Conservation (phyloP, 92 coral and sea anemone genomes). For the Nematostella vectensis region DNA sequence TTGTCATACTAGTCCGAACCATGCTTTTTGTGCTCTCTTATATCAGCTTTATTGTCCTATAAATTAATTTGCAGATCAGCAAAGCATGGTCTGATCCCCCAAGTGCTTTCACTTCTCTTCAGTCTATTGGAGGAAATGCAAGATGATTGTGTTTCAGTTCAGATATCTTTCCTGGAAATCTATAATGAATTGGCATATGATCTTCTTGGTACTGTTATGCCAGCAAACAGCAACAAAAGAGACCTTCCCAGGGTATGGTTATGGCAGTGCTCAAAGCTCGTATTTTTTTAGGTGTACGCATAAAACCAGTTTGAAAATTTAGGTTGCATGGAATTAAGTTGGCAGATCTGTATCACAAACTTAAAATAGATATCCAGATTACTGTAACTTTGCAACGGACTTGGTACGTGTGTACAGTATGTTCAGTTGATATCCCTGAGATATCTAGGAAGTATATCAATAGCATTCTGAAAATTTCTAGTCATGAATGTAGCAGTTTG, state of each 20-base stretch:
- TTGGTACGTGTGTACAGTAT: too few relatives aligned
- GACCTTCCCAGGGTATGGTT: slow-evolving; percentile 40
- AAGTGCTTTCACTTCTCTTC: slow-evolving; percentile 32
- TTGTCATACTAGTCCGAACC: too few relatives aligned
- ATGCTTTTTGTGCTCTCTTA: too few relatives aligned
- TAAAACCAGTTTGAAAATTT: background rate
- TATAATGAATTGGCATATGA: slow-evolving; percentile 49
- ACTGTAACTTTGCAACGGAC: too few relatives aligned
- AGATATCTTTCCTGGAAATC: slow-evolving; percentile 52
- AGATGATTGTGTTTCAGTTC: slow-evolving; percentile 31
- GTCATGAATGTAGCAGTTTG: too few relatives aligned
- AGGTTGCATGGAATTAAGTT: too few relatives aligned
- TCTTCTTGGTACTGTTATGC: slow-evolving; percentile 36
- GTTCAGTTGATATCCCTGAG: too few relatives aligned
- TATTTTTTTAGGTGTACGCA: background rate
- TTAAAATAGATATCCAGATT: background rate
- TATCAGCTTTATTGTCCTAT: too few relatives aligned
- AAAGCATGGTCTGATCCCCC: slow-evolving; percentile 34
- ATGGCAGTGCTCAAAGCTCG: too few relatives aligned
- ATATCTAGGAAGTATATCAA: too few relatives aligned
- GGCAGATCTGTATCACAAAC: background rate
- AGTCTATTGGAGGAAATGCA: slow-evolving; percentile 6
- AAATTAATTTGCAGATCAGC: slow-evolving; percentile 40
- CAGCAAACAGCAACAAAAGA: slow-evolving; percentile 12
- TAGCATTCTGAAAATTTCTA: too few relatives aligned